phyloP scores from a whole-genome alignment of 2,113 vertebrate genomes.

The Leptocoma aspasia region DNA sequence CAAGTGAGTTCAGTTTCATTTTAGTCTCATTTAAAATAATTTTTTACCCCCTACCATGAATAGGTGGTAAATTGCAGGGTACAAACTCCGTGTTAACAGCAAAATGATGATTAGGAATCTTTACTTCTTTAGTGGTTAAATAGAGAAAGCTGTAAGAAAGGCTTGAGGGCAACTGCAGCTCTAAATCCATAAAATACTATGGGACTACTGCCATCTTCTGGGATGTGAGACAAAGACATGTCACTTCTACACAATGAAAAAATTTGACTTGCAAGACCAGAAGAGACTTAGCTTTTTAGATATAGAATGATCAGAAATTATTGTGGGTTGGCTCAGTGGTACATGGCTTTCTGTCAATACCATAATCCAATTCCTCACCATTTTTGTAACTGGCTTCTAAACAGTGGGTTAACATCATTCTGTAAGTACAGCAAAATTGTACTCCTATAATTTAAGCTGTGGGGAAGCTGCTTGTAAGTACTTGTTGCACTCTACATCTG shows the following conservation, averaged over 20 bases:
- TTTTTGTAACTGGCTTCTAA: background rate
- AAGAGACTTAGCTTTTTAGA: background rate
- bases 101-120: background rate
- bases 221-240: background rate
- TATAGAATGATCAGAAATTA: background rate
- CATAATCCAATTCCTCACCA: background rate
- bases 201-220: constrained; percentile 64
- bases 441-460: background rate
- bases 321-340: background rate
- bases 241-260: background rate
- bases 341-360: background rate
- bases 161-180: fast-evolving
- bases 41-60: background rate
- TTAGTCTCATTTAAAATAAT: background rate
- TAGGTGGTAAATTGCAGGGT: background rate
- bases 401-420: background rate
- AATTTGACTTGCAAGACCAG: background rate
- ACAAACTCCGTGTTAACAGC: background rate
- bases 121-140: background rate
- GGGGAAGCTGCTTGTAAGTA: background rate
- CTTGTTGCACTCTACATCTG: background rate
- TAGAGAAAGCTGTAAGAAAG: background rate
- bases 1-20: background rate
- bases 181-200: background rate
- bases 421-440: background rate